Conservation (phyloP, 2,113 vertebrate genomes). For the Taurulus bubalis region DNA sequence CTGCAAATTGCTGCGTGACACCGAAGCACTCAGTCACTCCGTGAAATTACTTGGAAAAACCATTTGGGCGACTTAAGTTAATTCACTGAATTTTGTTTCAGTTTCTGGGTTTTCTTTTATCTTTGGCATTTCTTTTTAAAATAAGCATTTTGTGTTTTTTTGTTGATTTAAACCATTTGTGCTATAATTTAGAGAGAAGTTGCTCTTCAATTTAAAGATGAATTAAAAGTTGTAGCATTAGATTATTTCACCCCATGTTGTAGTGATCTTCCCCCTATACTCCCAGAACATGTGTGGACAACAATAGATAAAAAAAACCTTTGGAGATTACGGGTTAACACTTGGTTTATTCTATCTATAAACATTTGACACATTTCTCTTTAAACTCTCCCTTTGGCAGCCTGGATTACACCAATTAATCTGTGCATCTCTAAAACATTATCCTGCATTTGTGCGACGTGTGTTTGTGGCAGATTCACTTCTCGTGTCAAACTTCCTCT, state of each 20-base stretch:
- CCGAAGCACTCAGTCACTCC: constrained; percentile 18
- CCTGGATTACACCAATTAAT: constrained; percentile 80
- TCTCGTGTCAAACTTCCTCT: constrained; percentile 75
- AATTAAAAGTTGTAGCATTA: background rate
- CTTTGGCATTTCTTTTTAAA: background rate
- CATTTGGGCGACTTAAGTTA: background rate
- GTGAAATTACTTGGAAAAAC: constrained; percentile 20
- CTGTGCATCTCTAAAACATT: constrained; percentile 80
- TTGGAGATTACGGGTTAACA: constrained; percentile 75
- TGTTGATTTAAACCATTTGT: background rate
- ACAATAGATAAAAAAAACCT: constrained; percentile 39
- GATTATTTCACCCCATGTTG: background rate
- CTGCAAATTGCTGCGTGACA: constrained; percentile 51
- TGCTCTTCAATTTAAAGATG: background rate
- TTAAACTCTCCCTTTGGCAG: constrained; percentile 77
- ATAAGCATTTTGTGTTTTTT: background rate
- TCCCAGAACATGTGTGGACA: constrained; percentile 53
- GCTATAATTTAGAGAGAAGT: background rate
- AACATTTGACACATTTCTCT: constrained; percentile 78
- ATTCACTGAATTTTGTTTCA: background rate
- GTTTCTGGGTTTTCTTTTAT: background rate
- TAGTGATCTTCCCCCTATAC: background rate
- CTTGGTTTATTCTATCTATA: constrained; percentile 77
- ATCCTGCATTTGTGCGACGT: constrained; percentile 77
- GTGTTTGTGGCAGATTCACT: constrained; percentile 77